Evolutionary conservation across 2,113 vertebrate genomes (phyloP).

Genomic region (Ammodytes dubius): DNA sequence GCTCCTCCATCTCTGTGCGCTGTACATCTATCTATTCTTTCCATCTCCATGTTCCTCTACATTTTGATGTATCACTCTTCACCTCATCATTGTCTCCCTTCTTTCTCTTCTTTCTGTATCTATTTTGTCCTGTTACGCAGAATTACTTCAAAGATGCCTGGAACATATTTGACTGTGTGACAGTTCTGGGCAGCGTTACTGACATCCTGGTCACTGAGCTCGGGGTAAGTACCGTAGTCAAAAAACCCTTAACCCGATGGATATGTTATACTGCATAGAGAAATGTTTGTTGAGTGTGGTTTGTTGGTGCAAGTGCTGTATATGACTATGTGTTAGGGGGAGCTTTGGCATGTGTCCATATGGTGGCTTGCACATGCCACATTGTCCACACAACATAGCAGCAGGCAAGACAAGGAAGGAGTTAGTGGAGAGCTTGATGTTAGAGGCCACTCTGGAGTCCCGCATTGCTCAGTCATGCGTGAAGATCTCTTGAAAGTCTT

Average conservation of each 20-base stretch:
- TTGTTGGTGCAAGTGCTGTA: not conserved
- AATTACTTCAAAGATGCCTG: constrained; percentile 98
- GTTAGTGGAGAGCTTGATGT: constrained; percentile 47
- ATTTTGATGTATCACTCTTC: constrained; percentile 13
- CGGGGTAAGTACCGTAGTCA: constrained; percentile 87
- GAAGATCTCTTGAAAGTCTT: constrained; percentile 82
- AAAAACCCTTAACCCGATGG: constrained; percentile 1
- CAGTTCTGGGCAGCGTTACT: constrained; percentile 96
- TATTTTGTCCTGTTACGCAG: constrained; percentile 75
- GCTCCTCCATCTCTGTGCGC: not conserved
- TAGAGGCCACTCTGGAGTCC: constrained; percentile 58
- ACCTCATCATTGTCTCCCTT: constrained; percentile 2
- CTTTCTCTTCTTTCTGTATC: constrained; percentile 1
- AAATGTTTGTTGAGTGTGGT: not conserved
- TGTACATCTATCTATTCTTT: not conserved
- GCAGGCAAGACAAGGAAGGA: constrained; percentile 28
- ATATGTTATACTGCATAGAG: constrained; percentile 3
- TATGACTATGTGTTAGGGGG: constrained; percentile 16
- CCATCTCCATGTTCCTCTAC: not conserved
- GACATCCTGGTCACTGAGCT: constrained; percentile 97
- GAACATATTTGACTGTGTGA: constrained; percentile 98
- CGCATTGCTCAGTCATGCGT: constrained; percentile 77
- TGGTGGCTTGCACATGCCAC: constrained; percentile 37
- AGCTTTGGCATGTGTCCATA: constrained; percentile 33
- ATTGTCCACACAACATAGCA: constrained; percentile 41